A percentile compares a stretch with the other conserved stretches of the same genome.
Evolutionary conservation across 2,113 vertebrate species (phyloP).

Genomic region (Bombycilla garrulus): DNA sequence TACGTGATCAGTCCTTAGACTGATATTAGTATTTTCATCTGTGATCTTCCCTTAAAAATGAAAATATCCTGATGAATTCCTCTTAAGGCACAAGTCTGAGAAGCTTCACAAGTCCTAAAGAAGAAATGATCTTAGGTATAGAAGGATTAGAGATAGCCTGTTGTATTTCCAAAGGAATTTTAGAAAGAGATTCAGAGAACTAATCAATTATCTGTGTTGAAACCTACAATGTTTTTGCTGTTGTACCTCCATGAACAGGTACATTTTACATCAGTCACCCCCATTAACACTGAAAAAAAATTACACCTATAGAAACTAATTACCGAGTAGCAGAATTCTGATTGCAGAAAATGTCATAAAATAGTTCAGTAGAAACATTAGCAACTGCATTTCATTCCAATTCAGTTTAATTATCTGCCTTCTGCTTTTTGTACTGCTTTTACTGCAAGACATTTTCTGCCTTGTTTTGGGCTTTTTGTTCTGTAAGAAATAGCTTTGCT

Average conservation of each 20-base stretch:
- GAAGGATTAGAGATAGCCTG: not conserved
- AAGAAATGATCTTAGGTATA: not conserved
- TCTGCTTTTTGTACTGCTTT: not conserved
- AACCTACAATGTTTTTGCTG: not conserved
- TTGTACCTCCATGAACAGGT: fast-evolving
- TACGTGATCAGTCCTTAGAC: not conserved
- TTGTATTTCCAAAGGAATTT: not conserved
- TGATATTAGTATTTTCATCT: not conserved
- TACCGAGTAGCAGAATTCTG: not conserved
- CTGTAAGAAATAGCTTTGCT: not conserved
- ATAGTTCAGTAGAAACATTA: not conserved
- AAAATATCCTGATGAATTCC: not conserved
- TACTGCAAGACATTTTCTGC: not conserved
- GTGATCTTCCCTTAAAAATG: not conserved
- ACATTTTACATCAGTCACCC: not conserved
- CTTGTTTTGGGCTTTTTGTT: not conserved
- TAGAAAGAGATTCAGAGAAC: not conserved
- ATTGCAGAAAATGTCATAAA: not conserved
- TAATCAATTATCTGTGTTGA: not conserved
- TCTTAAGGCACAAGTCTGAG: not conserved
- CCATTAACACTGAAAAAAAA: not conserved
- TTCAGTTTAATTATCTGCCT: not conserved
- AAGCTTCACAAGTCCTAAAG: not conserved
- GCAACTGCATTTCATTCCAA: not conserved
- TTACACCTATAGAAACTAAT: not conserved